Conservation (phyloP, 1,140 invertebrate species). For the Maniola jurtina region DNA sequence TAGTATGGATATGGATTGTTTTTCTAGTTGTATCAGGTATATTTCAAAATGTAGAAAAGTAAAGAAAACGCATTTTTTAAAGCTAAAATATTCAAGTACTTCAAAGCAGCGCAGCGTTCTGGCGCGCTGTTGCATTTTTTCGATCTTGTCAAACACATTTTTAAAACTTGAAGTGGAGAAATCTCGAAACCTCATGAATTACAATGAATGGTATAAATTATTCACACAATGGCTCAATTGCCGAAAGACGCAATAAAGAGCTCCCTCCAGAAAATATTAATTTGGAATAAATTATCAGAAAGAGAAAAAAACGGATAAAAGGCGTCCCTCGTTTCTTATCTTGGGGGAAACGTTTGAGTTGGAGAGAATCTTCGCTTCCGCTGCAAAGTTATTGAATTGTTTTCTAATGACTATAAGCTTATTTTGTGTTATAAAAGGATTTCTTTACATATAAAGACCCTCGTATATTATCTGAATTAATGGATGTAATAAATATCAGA, state of each 20-base stretch:
- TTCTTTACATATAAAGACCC: background rate
- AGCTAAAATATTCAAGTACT: background rate
- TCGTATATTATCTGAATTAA: constrained; percentile 2
- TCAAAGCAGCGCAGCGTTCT: background rate
- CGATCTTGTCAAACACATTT: background rate
- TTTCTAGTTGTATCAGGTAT: too few relatives aligned
- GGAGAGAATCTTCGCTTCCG: constrained; percentile 37
- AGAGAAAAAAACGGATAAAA: constrained; percentile 49
- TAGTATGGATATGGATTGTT: too few relatives aligned
- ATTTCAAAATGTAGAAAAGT: too few relatives aligned
- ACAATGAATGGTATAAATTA: constrained; percentile 34
- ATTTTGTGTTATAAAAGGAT: constrained; percentile 7
- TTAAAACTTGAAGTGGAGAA: constrained; percentile 12
- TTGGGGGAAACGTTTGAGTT: constrained; percentile 45
- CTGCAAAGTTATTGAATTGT: constrained; percentile 29
- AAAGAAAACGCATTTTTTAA: background rate
- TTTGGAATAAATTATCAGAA: constrained; percentile 62
- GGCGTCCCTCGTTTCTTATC: constrained; percentile 41
- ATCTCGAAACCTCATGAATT: constrained; percentile 23
- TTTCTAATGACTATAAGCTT: constrained; percentile 16
- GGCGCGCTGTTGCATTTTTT: background rate
- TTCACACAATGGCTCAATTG: constrained; percentile 38
- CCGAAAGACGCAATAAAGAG: constrained; percentile 50
- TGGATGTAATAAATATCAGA: background rate
- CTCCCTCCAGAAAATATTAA: constrained; percentile 58